phyloP scores from a whole-genome alignment of 2,888 invertebrate genomes.

The Taenaris catops region DNA sequence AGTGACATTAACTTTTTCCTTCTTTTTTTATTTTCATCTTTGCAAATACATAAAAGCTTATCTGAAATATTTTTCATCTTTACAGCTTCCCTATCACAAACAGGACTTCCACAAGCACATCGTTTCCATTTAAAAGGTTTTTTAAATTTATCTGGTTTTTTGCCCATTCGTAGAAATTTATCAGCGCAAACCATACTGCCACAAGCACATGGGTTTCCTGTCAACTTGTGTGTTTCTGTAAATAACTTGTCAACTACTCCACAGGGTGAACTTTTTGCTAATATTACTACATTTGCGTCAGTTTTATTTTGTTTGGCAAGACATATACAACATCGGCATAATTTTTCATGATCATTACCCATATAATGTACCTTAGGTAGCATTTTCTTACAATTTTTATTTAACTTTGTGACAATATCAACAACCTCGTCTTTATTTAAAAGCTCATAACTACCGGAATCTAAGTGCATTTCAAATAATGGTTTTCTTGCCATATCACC shows the following conservation, averaged over 20 bases:
- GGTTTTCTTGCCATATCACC: conserved; percentile 3
- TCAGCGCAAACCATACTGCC: conserved; percentile 23
- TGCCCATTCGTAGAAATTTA: conserved; percentile 7
- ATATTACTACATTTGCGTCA: conserved; percentile 1
- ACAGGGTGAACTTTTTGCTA: not conserved
- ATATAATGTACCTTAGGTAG: not conserved
- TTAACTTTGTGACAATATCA: conserved; percentile 14
- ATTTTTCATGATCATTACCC: conserved; percentile 9
- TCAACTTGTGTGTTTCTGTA: not conserved
- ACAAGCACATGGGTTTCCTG: conserved; percentile 22
- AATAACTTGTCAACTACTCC: not conserved
- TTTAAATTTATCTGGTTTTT: not conserved
- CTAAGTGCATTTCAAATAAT: conserved; percentile 20
- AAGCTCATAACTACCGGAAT: conserved; percentile 21
- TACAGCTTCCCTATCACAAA: conserved; percentile 26
- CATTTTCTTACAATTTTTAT: conserved; percentile 6
- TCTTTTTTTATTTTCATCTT: conserved; percentile 17
- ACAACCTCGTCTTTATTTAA: conserved; percentile 26
- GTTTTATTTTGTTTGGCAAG: conserved; percentile 10
- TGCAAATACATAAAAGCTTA: conserved; percentile 13
- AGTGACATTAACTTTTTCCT: conserved; percentile 12
- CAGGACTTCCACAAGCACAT: conserved; percentile 28
- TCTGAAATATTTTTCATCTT: conserved; percentile 15
- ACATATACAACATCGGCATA: conserved; percentile 21
- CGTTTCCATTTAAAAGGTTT: conserved; percentile 5